phyloP scores from a whole-genome alignment of 2,888 invertebrate species.

The Sericinus montela region DNA sequence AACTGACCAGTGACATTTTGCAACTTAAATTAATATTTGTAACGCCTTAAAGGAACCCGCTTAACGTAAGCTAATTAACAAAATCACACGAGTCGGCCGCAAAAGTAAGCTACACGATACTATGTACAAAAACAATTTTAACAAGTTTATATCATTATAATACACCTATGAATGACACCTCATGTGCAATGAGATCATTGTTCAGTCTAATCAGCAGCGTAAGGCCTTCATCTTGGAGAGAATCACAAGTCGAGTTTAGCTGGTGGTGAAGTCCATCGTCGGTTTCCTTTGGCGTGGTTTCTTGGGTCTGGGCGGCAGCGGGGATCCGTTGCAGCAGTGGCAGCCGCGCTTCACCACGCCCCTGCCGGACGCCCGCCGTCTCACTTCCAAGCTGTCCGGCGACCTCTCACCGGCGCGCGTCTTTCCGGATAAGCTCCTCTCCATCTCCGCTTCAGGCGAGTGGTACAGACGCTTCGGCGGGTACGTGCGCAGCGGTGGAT shows the following conservation, averaged over 20 bases:
- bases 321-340: slow-evolving; percentile 80
- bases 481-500: slow-evolving; percentile 62
- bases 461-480: slow-evolving; percentile 51
- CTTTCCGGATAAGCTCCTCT: slow-evolving; percentile 65
- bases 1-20: slow-evolving; percentile 50
- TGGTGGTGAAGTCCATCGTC: slow-evolving; percentile 40
- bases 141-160: slow-evolving; percentile 43
- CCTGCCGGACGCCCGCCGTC: slow-evolving; percentile 63
- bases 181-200: slow-evolving; percentile 46
- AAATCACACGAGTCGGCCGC: slow-evolving; percentile 29
- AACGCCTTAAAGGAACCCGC: slow-evolving; percentile 48
- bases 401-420: slow-evolving; percentile 48
- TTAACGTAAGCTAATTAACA: slow-evolving; percentile 50
- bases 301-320: slow-evolving; percentile 74
- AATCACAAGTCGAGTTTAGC: not conserved
- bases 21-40: slow-evolving; percentile 38
- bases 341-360: slow-evolving; percentile 82
- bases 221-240: not conserved
- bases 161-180: slow-evolving; percentile 44
- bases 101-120: slow-evolving; percentile 47
- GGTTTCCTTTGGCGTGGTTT: slow-evolving; percentile 54
- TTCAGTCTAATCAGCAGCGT: slow-evolving; percentile 43
- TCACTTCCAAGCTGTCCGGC: slow-evolving; percentile 37
- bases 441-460: slow-evolving; percentile 41
- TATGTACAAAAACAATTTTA: slow-evolving; percentile 70